Evolutionary conservation across 2,797 vertebrate species (phyloP).

Genomic region (Leptatherina wallacei): DNA sequence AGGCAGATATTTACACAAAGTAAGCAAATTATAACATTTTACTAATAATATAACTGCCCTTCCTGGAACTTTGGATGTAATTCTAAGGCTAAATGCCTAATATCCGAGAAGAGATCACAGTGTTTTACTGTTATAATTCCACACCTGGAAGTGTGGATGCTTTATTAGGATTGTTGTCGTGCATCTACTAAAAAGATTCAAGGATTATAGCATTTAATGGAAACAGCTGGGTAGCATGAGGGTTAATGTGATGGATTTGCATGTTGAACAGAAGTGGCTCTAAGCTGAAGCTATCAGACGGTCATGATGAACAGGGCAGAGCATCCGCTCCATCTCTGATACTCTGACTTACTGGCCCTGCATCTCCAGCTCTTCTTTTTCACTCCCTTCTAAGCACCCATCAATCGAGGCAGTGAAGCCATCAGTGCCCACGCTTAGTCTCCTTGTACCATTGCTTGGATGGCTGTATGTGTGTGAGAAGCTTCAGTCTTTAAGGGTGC

Average conservation of each 20-base stretch:
- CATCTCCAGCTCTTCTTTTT: conserved; percentile 56
- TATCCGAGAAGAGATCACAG: conserved; percentile 28
- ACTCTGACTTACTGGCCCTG: conserved; percentile 35
- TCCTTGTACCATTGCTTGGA: conserved; percentile 61
- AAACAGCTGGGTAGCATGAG: conserved; percentile 63
- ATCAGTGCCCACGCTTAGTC: conserved; percentile 72
- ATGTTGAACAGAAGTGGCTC: conserved; percentile 67
- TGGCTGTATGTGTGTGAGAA: conserved; percentile 34
- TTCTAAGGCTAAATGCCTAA: conserved; percentile 33
- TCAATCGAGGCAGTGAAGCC: conserved; percentile 76
- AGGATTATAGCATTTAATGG: conserved; percentile 56
- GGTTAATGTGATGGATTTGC: conserved; percentile 66
- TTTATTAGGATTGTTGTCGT: conserved; percentile 50
- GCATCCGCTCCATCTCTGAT: conserved; percentile 49
- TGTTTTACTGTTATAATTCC: conserved; percentile 36
- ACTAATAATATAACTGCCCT: conserved; percentile 39
- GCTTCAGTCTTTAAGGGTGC: conserved; percentile 57
- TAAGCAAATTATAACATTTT: conserved; percentile 38
- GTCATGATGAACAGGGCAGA: conserved; percentile 47
- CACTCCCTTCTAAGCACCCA: conserved; percentile 69
- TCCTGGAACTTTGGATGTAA: conserved; percentile 31
- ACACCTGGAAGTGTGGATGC: conserved; percentile 45
- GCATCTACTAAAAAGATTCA: conserved; percentile 51
- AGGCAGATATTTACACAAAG: conserved; percentile 34
- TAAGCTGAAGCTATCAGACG: conserved; percentile 63